Conservation (phyloP, 2,888 invertebrate species). For the Nebria salina region DNA sequence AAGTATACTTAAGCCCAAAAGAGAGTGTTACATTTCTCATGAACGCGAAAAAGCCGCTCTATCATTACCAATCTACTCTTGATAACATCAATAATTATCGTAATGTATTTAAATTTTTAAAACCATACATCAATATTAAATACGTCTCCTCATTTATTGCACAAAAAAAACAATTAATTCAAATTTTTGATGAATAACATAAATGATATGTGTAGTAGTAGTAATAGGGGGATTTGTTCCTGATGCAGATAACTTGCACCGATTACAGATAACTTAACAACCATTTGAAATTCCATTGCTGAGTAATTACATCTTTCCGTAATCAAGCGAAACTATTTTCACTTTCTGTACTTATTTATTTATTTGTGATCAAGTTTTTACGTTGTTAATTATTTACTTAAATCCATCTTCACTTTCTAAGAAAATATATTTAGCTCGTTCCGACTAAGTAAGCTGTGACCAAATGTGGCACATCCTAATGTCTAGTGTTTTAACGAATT, state of each 20-base stretch:
- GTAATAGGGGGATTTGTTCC: not conserved
- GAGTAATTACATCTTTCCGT: not conserved
- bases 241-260: not conserved
- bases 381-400: not conserved
- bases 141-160: too few relatives aligned
- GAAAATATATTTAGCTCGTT: too few relatives aligned
- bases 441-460: not conserved
- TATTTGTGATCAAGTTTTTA: not conserved
- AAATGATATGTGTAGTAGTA: too few relatives aligned
- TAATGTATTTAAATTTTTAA: conserved; percentile 33
- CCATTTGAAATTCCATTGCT: not conserved
- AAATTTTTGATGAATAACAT: too few relatives aligned
- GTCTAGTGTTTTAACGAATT: not conserved
- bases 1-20: not conserved
- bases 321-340: not conserved
- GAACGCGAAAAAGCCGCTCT: conserved; percentile 25
- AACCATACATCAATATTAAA: too few relatives aligned
- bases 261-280: not conserved
- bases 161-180: too few relatives aligned
- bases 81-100: conserved; percentile 29
- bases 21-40: not conserved
- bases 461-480: not conserved
- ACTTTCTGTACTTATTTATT: not conserved
- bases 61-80: conserved; percentile 27
- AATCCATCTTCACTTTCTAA: not conserved